Conservation (phyloP, 2,113 vertebrate genomes). For the Casuarius casuarius region DNA sequence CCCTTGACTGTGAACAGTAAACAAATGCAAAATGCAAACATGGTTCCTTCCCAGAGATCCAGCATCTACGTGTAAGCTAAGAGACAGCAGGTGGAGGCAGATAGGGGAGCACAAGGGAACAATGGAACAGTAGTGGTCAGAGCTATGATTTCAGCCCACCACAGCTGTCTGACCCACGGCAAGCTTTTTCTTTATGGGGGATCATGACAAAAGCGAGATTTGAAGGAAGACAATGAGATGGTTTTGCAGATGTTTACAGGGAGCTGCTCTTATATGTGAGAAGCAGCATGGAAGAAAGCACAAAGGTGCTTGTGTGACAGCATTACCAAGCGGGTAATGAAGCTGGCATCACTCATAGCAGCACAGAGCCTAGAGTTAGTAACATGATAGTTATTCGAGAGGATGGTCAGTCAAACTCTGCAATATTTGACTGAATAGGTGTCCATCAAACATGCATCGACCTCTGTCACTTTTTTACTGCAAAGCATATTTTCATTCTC, state of each 20-base stretch:
- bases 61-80: neutral
- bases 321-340: neutral
- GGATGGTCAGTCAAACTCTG: neutral
- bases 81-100: neutral
- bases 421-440: neutral
- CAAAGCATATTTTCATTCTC: neutral
- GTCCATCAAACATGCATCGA: neutral
- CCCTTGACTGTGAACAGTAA: fast-evolving
- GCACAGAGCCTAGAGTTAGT: neutral
- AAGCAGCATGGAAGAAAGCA: conserved; percentile 40
- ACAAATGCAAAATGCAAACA: neutral
- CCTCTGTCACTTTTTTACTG: neutral
- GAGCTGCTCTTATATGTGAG: conserved; percentile 45
- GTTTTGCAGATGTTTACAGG: conserved; percentile 60
- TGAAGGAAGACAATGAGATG: conserved; percentile 54
- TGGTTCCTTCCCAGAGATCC: fast-evolving
- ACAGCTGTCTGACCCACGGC: conserved; percentile 24
- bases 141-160: conserved; percentile 25
- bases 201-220: conserved; percentile 44
- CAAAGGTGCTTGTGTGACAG: conserved; percentile 60
- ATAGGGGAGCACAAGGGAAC: conserved; percentile 25
- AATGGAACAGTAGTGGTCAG: conserved; percentile 33
- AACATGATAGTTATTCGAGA: neutral
- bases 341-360: neutral
- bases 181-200: neutral